Evolutionary conservation across 64 coral and sea anemone genomes (phyloP).

Genomic region (Montipora cactus): DNA sequence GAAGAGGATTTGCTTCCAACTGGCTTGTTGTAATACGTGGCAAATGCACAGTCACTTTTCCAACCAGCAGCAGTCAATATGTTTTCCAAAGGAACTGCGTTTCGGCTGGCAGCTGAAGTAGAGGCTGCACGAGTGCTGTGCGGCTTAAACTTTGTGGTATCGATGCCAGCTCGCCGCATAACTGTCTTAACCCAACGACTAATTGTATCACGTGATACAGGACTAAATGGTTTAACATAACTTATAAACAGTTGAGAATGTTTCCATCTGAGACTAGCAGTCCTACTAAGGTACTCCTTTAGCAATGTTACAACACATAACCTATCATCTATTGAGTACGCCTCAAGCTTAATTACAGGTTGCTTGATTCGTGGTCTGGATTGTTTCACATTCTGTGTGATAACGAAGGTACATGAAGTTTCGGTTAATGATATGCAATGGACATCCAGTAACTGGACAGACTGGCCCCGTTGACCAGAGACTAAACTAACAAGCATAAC

Average conservation of each 20-base stretch:
- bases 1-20: background rate
- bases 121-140: background rate
- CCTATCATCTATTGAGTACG: constrained; percentile 18
- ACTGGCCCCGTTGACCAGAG: background rate
- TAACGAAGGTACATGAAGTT: background rate
- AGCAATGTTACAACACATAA: constrained; percentile 52
- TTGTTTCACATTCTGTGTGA: constrained; percentile 15
- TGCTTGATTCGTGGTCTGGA: constrained; percentile 12
- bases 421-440: constrained; percentile 5
- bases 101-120: background rate
- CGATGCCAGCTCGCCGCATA: background rate
- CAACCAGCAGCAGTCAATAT: background rate
- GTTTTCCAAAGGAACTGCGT: background rate
- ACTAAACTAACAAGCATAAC: background rate
- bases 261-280: constrained; percentile 36
- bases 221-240: constrained; percentile 63
- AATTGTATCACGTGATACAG: constrained; percentile 50
- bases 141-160: constrained; percentile 11
- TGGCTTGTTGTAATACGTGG: constrained; percentile 10
- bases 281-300: constrained; percentile 52
- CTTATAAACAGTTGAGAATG: constrained; percentile 58
- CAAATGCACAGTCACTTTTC: constrained; percentile 10
- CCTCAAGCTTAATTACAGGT: constrained; percentile 32
- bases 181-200: constrained; percentile 55
- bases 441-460: constrained; percentile 13